phyloP scores from a whole-genome alignment of 1,140 invertebrate species.

The Agrypnia vestita region DNA sequence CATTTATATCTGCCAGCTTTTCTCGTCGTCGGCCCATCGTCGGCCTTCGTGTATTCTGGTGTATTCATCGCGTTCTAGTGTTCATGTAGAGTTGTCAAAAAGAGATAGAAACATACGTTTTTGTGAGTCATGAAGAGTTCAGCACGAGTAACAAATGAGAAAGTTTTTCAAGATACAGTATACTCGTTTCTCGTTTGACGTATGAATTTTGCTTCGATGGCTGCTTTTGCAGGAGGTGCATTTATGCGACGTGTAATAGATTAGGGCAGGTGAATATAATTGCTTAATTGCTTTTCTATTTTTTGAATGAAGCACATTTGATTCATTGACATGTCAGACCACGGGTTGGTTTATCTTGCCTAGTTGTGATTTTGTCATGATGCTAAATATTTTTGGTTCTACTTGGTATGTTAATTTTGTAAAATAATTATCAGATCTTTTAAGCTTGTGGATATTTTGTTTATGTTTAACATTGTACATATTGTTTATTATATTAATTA shows the following conservation, averaged over 20 bases:
- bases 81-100: constrained; percentile 13
- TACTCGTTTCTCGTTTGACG: constrained; percentile 45
- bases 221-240: constrained; percentile 46
- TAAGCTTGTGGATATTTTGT: not conserved
- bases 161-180: constrained; percentile 51
- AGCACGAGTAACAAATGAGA: constrained; percentile 46
- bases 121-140: constrained; percentile 15
- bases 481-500: not conserved
- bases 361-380: not conserved
- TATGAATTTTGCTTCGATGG: constrained; percentile 55
- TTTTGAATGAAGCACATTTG: constrained; percentile 12
- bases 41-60: constrained; percentile 41
- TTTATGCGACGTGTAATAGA: constrained; percentile 51
- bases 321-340: not conserved
- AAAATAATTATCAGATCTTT: not conserved
- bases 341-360: not conserved
- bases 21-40: constrained; percentile 24
- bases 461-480: not conserved
- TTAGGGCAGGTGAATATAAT: constrained; percentile 46
- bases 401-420: constrained; percentile 23
- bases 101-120: constrained; percentile 26
- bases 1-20: constrained; percentile 32
- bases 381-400: constrained; percentile 26
- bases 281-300: constrained; percentile 12
- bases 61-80: no score